Evolutionary conservation across 2,797 vertebrate genomes (phyloP).

Genomic region (Yasuhikotakia modesta): DNA sequence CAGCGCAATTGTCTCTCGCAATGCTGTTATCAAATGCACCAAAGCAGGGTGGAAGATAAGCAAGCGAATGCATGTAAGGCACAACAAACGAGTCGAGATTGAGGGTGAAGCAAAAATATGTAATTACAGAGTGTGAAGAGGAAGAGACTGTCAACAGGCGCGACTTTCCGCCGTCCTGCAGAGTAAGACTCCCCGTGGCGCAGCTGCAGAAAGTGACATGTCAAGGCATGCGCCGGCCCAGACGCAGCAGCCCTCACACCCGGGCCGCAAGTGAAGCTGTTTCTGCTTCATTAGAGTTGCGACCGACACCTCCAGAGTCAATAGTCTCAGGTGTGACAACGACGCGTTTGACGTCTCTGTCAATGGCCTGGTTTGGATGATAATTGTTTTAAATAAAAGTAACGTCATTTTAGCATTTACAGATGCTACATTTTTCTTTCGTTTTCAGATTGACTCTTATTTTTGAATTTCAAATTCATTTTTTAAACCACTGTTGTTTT

Average conservation of each 20-base stretch:
- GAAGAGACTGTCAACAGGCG: constrained; percentile 10
- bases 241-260: not conserved
- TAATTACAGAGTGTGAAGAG: constrained; percentile 27
- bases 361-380: not conserved
- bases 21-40: not conserved
- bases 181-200: constrained; percentile 13
- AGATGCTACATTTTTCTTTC: too few relatives aligned
- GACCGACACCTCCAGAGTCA: not conserved
- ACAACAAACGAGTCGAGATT: not conserved
- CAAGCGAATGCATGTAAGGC: not conserved
- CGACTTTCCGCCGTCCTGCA: not conserved
- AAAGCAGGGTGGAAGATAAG: not conserved
- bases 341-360: not conserved
- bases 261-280: constrained; percentile 23
- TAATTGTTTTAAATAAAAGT: not conserved
- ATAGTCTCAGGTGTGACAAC: not conserved
- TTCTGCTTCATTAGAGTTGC: constrained; percentile 24
- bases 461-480: too few relatives aligned
- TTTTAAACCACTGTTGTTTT: too few relatives aligned
- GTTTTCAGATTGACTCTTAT: too few relatives aligned
- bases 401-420: not conserved
- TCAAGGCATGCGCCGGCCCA: constrained; percentile 12
- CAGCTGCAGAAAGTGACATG: constrained; percentile 12
- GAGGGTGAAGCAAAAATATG: not conserved
- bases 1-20: not conserved